Conservation (phyloP, 2,113 vertebrate species). For the Podarcis raffonei region DNA sequence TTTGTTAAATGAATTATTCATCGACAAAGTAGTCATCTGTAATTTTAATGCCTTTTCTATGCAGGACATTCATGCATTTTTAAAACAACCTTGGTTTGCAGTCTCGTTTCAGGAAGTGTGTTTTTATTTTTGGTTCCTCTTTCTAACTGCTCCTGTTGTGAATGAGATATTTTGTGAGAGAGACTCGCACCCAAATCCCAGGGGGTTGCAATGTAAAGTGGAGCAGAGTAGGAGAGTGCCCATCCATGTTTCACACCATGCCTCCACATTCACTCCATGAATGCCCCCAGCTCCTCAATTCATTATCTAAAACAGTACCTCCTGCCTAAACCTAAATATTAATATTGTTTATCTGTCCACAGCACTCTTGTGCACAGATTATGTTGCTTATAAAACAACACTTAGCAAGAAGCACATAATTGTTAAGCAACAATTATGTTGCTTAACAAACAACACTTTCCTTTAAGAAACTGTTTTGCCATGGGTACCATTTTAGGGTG, state of each 20-base stretch:
- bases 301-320: background rate
- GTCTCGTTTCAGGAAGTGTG: background rate
- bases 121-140: background rate
- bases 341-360: background rate
- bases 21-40: background rate
- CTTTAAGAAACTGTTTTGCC: background rate
- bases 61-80: conserved; percentile 12
- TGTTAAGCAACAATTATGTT: background rate
- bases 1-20: conserved; percentile 25
- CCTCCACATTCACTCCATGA: too few relatives aligned
- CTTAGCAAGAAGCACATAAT: too few relatives aligned
- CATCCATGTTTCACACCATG: background rate
- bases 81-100: background rate
- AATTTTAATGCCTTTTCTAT: conserved; percentile 14
- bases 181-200: background rate
- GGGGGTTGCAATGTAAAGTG: background rate
- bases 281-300: too few relatives aligned
- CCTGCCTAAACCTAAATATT: background rate
- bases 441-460: background rate
- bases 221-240: background rate
- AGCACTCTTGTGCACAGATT: background rate
- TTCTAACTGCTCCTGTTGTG: background rate
- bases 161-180: background rate
- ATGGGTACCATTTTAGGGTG: background rate
- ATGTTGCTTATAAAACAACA: background rate